A percentile compares a stretch with the other conserved stretches of the same genome.
phyloP scores from a whole-genome alignment of 1,140 invertebrate species.

The Pseudomyrmex concolor region DNA sequence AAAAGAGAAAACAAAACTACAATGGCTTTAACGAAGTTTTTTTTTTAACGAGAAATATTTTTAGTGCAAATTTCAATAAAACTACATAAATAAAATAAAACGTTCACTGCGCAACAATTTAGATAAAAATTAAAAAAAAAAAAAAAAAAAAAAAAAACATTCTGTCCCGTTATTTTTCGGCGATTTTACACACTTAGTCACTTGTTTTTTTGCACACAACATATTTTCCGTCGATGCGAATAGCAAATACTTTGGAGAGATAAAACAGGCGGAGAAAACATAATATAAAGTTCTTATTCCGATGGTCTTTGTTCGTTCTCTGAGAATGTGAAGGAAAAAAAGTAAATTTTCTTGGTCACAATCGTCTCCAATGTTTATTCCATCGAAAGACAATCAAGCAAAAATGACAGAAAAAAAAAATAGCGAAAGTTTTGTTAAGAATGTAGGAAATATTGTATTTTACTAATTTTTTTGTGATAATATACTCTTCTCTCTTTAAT shows the following conservation, averaged over 20 bases:
- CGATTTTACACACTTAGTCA: background rate
- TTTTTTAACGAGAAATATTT: background rate
- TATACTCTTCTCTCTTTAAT: background rate
- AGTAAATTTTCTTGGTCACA: conserved; percentile 15
- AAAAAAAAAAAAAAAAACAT: background rate
- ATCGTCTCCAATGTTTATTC: conserved; percentile 24
- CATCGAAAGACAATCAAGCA: background rate
- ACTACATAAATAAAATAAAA: background rate
- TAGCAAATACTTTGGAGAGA: conserved; percentile 23
- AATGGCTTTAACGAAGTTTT: background rate
- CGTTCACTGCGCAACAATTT: background rate
- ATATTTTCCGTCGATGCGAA: conserved; percentile 18
- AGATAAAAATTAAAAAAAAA: conserved; percentile 1
- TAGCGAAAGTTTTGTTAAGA: background rate
- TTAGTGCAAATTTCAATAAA: background rate
- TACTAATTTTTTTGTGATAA: background rate
- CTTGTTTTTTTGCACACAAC: conserved; percentile 9
- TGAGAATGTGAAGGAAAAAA: conserved; percentile 4
- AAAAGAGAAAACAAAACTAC: background rate
- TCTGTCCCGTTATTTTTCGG: background rate
- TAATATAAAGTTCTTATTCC: conserved; percentile 40
- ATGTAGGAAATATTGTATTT: conserved; percentile 2
- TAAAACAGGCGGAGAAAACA: conserved; percentile 20
- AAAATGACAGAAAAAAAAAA: background rate
- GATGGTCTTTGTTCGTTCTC: conserved; percentile 1